Evolutionary conservation across 2,113 vertebrate genomes (phyloP), one percentile per base, ranked within the genome.

Genomic region (Indri indri): DNA sequence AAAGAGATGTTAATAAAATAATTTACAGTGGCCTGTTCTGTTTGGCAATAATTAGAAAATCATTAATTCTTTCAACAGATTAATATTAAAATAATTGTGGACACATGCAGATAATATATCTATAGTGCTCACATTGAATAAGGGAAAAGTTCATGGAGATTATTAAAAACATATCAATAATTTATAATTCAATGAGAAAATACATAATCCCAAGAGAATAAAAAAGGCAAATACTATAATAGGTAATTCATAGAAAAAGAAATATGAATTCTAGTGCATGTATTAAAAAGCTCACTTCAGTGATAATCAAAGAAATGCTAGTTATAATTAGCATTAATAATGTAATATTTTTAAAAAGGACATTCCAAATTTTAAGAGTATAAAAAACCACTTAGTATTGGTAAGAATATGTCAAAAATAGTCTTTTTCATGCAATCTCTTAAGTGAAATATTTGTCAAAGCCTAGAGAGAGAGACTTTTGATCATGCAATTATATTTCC

Each of bases 101-200:
- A 32, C 47, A 61, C 8, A 73, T 86, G 47, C 9, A 50, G 27
- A 10, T 42, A 71, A 77, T 84, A 17, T 57, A 11, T 80, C 34
- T 73, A 54, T 45, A 32, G 18, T 90, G 12, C 70, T 91, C 61
- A 40, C 18, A 50, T 4, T n/a, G 17, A 42, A 50, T 87, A 76
- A 82, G 3, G 47, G 32, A 59, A 6, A 93, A 93, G 5, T 34
- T 6, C 34, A 70, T 50, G 42, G 30, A 10, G 20, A 57, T 80
- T 65, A 73, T 45, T 89, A 80, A 18, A 18, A 89, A 66, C 42
- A 71, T 34, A 52, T 82, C 11, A 65, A 80, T 37, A n/a, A 71
- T 22, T 88, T 77, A n/a, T 25, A 96, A 80, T 73, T 90, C 40
- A 85, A 40, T 88, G 84, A 47, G 40, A 94, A 94, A 95, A 85